Evolutionary conservation across 1,140 invertebrate genomes (phyloP).

Genomic region (Cylas formicarius): DNA sequence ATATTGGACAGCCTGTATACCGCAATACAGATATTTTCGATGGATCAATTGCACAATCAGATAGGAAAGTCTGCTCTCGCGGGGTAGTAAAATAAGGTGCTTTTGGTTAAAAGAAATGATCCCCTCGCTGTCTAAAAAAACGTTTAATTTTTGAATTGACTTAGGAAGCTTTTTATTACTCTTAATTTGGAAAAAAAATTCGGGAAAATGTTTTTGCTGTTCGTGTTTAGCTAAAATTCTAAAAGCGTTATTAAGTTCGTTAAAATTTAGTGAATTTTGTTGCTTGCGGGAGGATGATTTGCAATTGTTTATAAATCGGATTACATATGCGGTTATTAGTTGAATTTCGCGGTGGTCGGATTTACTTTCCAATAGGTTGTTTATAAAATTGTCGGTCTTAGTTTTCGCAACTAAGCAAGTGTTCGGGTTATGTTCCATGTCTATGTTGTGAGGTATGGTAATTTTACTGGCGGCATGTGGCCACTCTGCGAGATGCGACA

Average conservation of each 20-base stretch:
- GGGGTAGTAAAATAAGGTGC: too few relatives aligned
- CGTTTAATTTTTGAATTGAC: conserved; percentile 10
- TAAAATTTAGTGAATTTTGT: neutral
- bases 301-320: conserved; percentile 7
- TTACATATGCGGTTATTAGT: conserved; percentile 2
- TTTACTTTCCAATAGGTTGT: conserved; percentile 1
- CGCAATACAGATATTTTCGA: too few relatives aligned
- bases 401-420: neutral
- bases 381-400: neutral
- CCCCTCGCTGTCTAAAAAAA: conserved; percentile 25
- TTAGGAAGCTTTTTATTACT: conserved; percentile 2
- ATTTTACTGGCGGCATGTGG: conserved; percentile 2
- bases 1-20: too few relatives aligned
- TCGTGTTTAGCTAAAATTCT: conserved; percentile 6
- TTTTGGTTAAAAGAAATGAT: too few relatives aligned
- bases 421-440: neutral
- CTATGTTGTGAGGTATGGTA: too few relatives aligned
- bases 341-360: conserved; percentile 6
- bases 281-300: neutral
- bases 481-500: neutral
- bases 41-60: too few relatives aligned
- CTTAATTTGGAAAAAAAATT: conserved; percentile 1
- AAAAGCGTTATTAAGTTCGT: conserved; percentile 5
- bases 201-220: conserved; percentile 8
- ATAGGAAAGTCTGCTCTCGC: too few relatives aligned